Percentiles rank a stretch among this genome's conserved stretches.
These are phyloP conservation scores for Trichosurus vulpecula DNA, from an alignment of 2,797 vertebrate genomes.

Conservation along the genomic window DNA sequence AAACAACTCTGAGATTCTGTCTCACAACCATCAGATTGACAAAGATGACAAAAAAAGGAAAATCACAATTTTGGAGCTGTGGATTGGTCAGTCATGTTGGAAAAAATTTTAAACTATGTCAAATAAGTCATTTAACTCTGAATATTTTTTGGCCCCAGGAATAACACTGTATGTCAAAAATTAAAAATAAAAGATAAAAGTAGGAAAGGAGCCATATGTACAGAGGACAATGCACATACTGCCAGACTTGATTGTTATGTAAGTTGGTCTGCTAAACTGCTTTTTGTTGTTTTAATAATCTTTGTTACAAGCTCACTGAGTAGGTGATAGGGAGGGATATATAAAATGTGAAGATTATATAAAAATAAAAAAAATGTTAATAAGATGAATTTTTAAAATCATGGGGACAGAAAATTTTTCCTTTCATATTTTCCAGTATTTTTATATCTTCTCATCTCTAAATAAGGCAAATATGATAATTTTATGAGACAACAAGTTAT, in stretches of 20 bases:
- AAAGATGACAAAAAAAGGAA: background rate
- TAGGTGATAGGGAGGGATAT: background rate
- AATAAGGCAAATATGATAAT: background rate
- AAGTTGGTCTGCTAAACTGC: background rate
- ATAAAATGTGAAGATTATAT: background rate
- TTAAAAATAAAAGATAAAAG: background rate
- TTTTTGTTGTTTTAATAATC: background rate
- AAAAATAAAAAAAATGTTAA: background rate
- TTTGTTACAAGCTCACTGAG: background rate
- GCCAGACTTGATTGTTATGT: background rate
- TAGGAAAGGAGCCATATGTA: background rate
- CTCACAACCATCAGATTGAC: background rate
- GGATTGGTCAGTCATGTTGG: background rate
- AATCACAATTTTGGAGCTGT: background rate
- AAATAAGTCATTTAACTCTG: background rate
- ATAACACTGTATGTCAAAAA: background rate
- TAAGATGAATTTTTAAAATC: background rate
- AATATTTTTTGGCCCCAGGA: background rate
- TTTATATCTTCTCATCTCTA: background rate
- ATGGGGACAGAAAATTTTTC: background rate
- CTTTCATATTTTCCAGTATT: background rate
- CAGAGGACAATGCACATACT: background rate
- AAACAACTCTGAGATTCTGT: background rate
- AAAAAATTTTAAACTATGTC: background rate
- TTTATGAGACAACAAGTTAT: conserved; percentile 7